Base-by-base conservation (phyloP, 2,113 vertebrate genomes). In the Podarcis cretensis region DNA sequence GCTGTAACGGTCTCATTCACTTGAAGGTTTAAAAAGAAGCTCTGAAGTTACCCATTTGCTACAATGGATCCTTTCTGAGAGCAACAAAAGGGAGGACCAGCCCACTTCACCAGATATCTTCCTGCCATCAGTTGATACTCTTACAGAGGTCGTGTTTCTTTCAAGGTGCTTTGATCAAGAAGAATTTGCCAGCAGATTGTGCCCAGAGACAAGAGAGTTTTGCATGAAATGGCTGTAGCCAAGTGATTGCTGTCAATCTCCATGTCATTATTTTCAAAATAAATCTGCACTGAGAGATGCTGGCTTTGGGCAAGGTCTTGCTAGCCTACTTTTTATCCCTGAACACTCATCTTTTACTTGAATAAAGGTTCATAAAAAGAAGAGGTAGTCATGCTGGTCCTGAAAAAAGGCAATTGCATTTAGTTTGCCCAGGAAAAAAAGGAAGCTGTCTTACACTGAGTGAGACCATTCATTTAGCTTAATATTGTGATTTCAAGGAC, bases 281-380 rank as follows among this genome's bases (percentile, higher is more conserved):
- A 35, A 6, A 89, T 71, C 30, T 48, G 48, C 16, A 65, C 6
- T 83, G 48, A 79, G n/a, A 77, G 84, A 78, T 79, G 30, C 21
- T 73, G 40, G 63, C 85, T 86, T 66, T 37, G 18, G 65, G 87
- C 73, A 89, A 89, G 79, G 79, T 83, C 75, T 77, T 21, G 1
- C 4, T 76, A 54, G 13, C 40, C 81, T 81, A 35, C 25, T 73
- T 54, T 85, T 91, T 85, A 4, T 7, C 48, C 71, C 73, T 78
- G 35, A 5, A 76, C 37, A 82, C 9, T 73, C 78, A 54, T 43
- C 14, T 30, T 69, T 85, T 77, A 16, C 20, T 43, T 65, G 18
- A 63, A 63, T 63, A 63, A 63, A 63, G 4, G 59, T 63, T 63
- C 59, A 63, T 18, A 63, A 63, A 63, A 63, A 63, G 59, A 13